Base-by-base conservation (phyloP, 2,888 invertebrate species). In the Xestia c-nigrum region DNA sequence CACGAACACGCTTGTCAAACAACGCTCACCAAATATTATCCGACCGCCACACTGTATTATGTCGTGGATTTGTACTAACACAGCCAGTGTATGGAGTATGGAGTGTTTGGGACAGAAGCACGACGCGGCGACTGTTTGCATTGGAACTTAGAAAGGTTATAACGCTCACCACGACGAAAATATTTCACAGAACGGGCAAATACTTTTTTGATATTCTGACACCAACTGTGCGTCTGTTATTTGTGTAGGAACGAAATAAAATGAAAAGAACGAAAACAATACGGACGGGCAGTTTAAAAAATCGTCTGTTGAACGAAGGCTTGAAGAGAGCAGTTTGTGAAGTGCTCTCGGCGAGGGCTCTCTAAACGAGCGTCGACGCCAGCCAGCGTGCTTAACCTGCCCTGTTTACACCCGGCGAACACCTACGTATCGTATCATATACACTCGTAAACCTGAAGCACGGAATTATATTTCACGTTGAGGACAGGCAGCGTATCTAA, bases 1-100 rank as follows among this genome's bases (percentile, higher is more conserved):
- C 92, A 95, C 94, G 94, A 94, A 94, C 95, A 94, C 94, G 94
- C 94, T 95, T 94, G 94, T 94, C 96, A 96, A 96, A 96, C 92
- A 96, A 87, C 92, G 92, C 90, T 94, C 92, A 92, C 91, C 95
- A 96, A 96, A 96, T 95, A 96, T 96, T 95, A 94, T 91, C 92
- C 92, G 90, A 92, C 91, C 92, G 93, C 92, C 92, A 93, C 93
- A 94, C 91, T 93, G 93, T 93, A 94, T 94, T 95, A 94, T 94
- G 91, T 92, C 90, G 92, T 93, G 93, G 94, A 94, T 95, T 95
- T 95, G 94, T 95, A 94, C 93, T 90, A 94, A 95, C 93, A 94
- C 90, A 87, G 86, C 89, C 88, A 90, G 85, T 88, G 86, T 85
- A 90, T 85, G 57, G 24, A 57, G 14, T 24, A 90, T 85, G 57